Percentiles rank a stretch among this genome's conserved stretches.
Evolutionary conservation across 2,113 vertebrate genomes (phyloP).

Genomic region (Nyctibius bracteatus): DNA sequence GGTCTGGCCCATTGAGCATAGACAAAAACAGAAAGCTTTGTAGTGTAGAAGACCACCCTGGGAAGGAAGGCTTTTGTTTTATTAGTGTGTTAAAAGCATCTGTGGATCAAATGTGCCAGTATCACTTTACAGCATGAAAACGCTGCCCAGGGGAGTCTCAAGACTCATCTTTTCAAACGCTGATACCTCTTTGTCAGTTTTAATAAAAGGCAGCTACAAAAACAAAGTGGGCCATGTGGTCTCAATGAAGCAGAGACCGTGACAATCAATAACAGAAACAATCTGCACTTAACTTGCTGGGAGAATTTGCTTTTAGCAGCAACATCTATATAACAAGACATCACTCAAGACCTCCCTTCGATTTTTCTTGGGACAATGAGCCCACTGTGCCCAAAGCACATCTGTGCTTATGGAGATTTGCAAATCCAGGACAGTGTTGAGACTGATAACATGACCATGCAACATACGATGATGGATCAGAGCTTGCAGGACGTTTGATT

Average conservation of each 20-base stretch:
- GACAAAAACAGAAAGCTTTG: background rate
- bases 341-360: constrained; percentile 2
- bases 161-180: constrained; percentile 38
- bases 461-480: background rate
- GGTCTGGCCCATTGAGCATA: background rate
- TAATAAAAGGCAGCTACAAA: constrained; percentile 64
- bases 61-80: constrained; percentile 47
- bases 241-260: constrained; percentile 34
- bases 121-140: constrained; percentile 55
- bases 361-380: constrained; percentile 44
- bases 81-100: constrained; percentile 56
- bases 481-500: background rate
- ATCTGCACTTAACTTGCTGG: constrained; percentile 22
- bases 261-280: constrained; percentile 51
- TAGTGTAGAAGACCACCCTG: constrained; percentile 6
- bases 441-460: background rate
- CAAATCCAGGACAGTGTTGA: constrained; percentile 29
- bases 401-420: background rate
- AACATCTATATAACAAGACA: constrained; percentile 31
- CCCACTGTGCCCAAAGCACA: constrained; percentile 30
- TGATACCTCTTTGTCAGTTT: constrained; percentile 63
- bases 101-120: constrained; percentile 48
- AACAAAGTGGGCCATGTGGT: constrained; percentile 60
- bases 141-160: constrained; percentile 15
- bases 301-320: constrained; percentile 48